Evolutionary conservation across 2,113 vertebrate species (phyloP), one percentile per base, ranked within the genome.

Genomic region (Neodontobutis hainanensis): DNA sequence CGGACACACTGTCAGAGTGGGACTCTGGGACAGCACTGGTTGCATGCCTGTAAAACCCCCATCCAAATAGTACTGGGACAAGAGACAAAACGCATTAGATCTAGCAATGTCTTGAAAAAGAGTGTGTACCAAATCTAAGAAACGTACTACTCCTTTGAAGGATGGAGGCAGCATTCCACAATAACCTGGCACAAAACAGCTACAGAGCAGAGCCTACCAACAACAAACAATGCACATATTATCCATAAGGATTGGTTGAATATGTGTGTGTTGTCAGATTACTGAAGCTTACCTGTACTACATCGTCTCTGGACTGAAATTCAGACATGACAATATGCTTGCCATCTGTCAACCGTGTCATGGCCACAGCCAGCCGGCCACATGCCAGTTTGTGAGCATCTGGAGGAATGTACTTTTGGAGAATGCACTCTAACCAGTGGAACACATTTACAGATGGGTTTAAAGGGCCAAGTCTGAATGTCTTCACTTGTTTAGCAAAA

Each of bases 141-240:
- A 72, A 66, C 90, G 78, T 58, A 92, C 92, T 3, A 74, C 88
- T 61, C 91, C 92, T 61, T 80, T 88, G 72, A 88, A 84, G 5
- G 83, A 51, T 35, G 96, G 96, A 32, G 95, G 94, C 65, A 92
- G 88, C 65, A 96, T 81, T 0, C 96, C 95, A 0, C 94, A 95
- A 86, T 96, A 96, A 36, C 94, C 88, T 0, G 96, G 95, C 10
- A 98, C 87, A 62, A 95, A 97, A 65, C 96, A 98, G 89, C 96
- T 96, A 74, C 96, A 97, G 36, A 96, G 87, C 32, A 98, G 89
- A 57, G 94, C 94, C 96, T 98, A 53, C 4, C 16, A 45, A 87
- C 1, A 75, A 35, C 6, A 59, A 10, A 55, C 50, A 55, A 4
- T n/a, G 10, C 14, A 38, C 8, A 7, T 9, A 8, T 0, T 11